phyloP scores from a whole-genome alignment of 2,888 invertebrate genomes.

The Auanema sp. region DNA sequence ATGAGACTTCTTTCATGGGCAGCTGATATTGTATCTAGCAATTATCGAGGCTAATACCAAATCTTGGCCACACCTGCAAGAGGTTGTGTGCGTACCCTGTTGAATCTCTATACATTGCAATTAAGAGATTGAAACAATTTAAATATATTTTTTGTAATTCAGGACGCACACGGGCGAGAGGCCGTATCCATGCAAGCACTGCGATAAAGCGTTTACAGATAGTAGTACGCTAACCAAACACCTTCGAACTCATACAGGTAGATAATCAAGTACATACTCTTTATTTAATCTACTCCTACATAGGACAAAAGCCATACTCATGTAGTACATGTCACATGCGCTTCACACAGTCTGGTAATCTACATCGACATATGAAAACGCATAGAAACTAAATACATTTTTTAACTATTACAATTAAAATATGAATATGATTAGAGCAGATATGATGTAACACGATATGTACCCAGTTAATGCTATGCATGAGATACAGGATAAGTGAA shows the following conservation, averaged over 20 bases:
- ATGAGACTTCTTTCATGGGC: no score
- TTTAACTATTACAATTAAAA: neutral
- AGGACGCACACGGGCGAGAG: conserved; percentile 93
- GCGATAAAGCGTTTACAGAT: conserved; percentile 97
- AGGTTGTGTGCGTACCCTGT: no score
- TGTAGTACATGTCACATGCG: conserved; percentile 91
- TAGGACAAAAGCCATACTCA: conserved; percentile 92
- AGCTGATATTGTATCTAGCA: no score
- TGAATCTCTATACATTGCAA: no score
- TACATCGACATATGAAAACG: conserved; percentile 97
- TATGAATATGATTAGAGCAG: no score
- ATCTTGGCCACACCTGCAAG: no score
- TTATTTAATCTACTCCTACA: neutral
- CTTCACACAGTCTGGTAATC: conserved; percentile 96
- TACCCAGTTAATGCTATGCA: no score
- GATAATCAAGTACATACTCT: conserved; percentile 22
- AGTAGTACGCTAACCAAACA: conserved; percentile 97
- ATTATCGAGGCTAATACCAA: no score
- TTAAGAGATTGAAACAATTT: no score
- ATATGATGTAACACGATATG: no score
- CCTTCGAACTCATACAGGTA: conserved; percentile 83
- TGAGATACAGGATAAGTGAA: no score
- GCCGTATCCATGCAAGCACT: conserved; percentile 90
- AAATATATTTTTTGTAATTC: conserved; percentile 16
- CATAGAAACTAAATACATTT: conserved; percentile 68